A percentile compares a stretch with the other conserved stretches of the same genome.
These are phyloP conservation scores for Panorpa germanica DNA, from an alignment of 2,888 invertebrate species.

Conservation along the genomic window DNA sequence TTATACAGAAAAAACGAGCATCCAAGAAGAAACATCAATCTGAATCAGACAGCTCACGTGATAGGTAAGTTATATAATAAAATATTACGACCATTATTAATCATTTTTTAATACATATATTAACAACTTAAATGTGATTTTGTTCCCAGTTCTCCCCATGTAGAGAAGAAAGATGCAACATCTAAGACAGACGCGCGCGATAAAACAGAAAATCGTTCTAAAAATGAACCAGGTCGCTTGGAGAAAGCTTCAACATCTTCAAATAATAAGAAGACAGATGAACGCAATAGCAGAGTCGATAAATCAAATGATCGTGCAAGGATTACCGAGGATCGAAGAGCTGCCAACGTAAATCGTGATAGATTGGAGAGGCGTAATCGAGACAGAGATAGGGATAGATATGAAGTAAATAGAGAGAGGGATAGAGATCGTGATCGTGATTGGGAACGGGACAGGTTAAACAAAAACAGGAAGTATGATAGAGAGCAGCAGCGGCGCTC, in stretches of 20 bases:
- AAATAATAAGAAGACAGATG: conserved; percentile 22
- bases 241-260: no score
- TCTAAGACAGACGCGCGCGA: not conserved
- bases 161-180: conserved; percentile 3
- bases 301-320: conserved; percentile 22
- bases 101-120: not conserved
- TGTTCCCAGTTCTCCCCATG: conserved; percentile 5
- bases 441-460: no score
- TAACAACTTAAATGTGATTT: no score
- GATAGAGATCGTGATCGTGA: no score
- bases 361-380: no score
- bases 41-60: conserved; percentile 31
- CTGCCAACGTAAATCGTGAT: no score
- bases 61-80: conserved; percentile 24
- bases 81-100: not conserved
- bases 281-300: conserved; percentile 26
- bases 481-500: conserved; percentile 8
- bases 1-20: conserved; percentile 33
- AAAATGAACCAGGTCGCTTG: conserved; percentile 13
- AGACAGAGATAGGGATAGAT: conserved; percentile 12
- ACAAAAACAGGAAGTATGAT: conserved; percentile 1
- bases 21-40: conserved; percentile 33
- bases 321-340: conserved; percentile 29
- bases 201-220: conserved; percentile 3
- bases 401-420: conserved; percentile 11